Base-by-base conservation (phyloP, 2,888 invertebrate species). In the Chouioia cunea region DNA sequence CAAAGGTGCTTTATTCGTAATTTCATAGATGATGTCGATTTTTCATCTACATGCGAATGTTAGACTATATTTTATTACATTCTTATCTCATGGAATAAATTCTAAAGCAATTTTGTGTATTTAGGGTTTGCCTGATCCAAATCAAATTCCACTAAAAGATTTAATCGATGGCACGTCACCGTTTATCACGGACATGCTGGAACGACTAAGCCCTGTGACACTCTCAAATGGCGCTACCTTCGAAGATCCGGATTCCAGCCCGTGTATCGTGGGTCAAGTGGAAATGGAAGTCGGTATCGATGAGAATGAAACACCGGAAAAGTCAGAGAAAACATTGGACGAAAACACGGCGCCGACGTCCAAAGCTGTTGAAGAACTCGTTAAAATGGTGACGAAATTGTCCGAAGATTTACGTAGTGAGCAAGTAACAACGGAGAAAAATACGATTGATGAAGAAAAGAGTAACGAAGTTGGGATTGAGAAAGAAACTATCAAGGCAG, bases 161-260 rank as follows among this genome's bases (percentile, higher is more conserved):
- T 63, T 82, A n/a, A 79, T 82, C 58, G 80, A 81, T 18, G 77
- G 79, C 0, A 79, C 81, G 46, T 79, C 82, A 0, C 77, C 81
- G 0, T 79, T 79, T 16, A 78, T 79, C 27, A 77, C 78, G 4
- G 78, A 80, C 48, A 78, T 81, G 76, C 20, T 79, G 36, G 76
- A 78, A 47, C 69, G 67, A 4, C 47, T 72, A 3, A 74, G 64
- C 57, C 74, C 74, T 16, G 70, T 66, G 10, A 75, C 69, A 2
- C 73, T 78, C 0, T 72, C 74, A 2, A 72, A 74, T 48, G 67
- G 66, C 12, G 63, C 65, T 20, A 64, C 66, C 1, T 64, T n/a
- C 10, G 15, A 27, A 4, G 15, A 15, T 16, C 15, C 27, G 15
- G 36, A 56, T 36, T 15, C 56, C 6, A 36, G 6, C 10, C 6